Evolutionary conservation across 2,888 invertebrate species (phyloP).

Genomic region (Flabesymbios commensalis): DNA sequence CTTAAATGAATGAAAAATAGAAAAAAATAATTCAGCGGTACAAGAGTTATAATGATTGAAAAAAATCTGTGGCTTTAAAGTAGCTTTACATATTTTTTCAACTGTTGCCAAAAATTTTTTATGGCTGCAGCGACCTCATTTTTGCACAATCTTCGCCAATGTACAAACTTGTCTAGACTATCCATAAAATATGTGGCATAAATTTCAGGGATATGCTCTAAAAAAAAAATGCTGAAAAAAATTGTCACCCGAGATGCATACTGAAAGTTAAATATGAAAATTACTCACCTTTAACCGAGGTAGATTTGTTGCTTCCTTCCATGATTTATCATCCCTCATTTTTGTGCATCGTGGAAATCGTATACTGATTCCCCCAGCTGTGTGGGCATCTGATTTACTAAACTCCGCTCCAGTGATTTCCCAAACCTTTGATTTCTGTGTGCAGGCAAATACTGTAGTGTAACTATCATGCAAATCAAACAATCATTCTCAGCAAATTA

Average conservation of each 20-base stretch:
- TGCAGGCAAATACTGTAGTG: no score
- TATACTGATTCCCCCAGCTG: slow-evolving; percentile 90
- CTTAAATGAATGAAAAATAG: no score
- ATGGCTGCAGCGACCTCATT: no score
- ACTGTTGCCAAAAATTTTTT: no score
- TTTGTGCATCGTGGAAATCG: slow-evolving; percentile 83
- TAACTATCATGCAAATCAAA: no score
- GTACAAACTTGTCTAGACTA: background rate
- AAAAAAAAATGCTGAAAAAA: background rate
- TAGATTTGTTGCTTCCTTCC: slow-evolving; percentile 81
- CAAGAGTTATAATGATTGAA: no score
- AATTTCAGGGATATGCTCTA: background rate
- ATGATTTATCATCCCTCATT: slow-evolving; percentile 81
- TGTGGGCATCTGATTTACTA: slow-evolving; percentile 72
- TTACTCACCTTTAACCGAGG: slow-evolving; percentile 48
- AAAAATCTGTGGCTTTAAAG: no score
- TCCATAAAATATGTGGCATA: background rate
- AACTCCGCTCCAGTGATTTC: slow-evolving; percentile 82
- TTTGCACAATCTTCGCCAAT: no score
- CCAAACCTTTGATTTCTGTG: slow-evolving; percentile 77
- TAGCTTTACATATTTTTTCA: no score
- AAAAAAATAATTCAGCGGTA: no score
- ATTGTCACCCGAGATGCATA: background rate
- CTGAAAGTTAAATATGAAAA: no score
- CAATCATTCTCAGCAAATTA: no score